Evolutionary conservation across 2,797 vertebrate genomes (phyloP).

Genomic region (Scyliorhinus canicula): DNA sequence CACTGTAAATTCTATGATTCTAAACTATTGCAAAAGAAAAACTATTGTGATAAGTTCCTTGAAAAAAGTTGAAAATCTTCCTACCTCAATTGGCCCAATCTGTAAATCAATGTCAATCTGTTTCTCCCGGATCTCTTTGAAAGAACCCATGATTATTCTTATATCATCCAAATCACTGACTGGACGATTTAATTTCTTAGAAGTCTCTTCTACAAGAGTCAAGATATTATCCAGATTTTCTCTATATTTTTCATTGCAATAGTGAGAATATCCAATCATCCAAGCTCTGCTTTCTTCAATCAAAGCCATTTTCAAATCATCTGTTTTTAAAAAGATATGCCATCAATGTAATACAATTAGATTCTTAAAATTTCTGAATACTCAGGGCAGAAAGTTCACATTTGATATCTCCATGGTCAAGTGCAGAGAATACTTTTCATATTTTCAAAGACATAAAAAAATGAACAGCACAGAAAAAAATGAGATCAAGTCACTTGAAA

Average conservation of each 20-base stretch:
- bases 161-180: constrained; percentile 91
- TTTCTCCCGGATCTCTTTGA: constrained; percentile 83
- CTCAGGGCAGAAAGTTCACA: neutral
- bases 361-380: neutral
- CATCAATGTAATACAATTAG: neutral
- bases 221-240: constrained; percentile 84
- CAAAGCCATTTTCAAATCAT: constrained; percentile 76
- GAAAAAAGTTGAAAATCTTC: neutral
- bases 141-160: constrained; percentile 76
- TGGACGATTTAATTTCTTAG: constrained; percentile 77
- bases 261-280: constrained; percentile 73
- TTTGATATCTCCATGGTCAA: neutral
- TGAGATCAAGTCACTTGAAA: neutral
- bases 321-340: constrained; percentile 51
- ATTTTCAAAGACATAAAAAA: neutral
- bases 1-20: no score
- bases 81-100: constrained; percentile 86
- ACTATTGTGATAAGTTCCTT: neutral
- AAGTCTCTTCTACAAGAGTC: constrained; percentile 75
- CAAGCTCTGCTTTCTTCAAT: constrained; percentile 80
- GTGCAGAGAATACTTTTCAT: neutral
- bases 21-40: neutral
- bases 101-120: constrained; percentile 79
- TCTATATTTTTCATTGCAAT: constrained; percentile 80
- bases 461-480: neutral